These are phyloP conservation scores for Odiellus spinosus DNA, from an alignment of 2,888 invertebrate genomes.

Conservation along the genomic window DNA sequence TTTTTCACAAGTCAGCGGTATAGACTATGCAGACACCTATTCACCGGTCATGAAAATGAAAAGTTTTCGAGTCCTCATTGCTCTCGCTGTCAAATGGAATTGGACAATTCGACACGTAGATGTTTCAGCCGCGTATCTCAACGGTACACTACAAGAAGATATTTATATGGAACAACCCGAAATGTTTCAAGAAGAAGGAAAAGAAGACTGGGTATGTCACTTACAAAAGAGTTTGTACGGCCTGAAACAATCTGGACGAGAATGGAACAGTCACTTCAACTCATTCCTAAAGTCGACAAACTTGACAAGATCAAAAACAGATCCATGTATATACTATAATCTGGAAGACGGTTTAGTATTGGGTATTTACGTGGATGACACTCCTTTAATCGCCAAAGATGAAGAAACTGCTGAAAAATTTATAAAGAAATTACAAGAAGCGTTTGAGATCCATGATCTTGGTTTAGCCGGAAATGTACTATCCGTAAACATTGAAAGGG, in stretches of 20 bases:
- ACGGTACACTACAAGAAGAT: conserved; percentile 8
- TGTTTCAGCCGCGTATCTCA: conserved; percentile 9
- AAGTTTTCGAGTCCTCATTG: conserved; percentile 3
- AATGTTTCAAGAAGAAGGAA: neutral
- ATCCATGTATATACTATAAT: conserved; percentile 6
- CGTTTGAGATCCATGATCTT: conserved; percentile 1
- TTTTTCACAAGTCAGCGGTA: no score
- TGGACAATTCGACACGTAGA: conserved; percentile 12
- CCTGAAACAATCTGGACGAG: conserved; percentile 3
- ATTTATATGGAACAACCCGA: conserved; percentile 7
- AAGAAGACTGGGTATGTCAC: no score
- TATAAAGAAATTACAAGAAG: neutral
- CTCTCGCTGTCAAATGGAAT: no score
- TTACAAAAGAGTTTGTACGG: no score
- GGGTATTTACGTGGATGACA: conserved; percentile 6
- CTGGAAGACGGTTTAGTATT: neutral
- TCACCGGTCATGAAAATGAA: conserved; percentile 1
- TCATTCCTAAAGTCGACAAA: neutral
- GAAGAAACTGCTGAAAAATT: conserved; percentile 2
- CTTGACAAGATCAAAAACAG: conserved; percentile 1
- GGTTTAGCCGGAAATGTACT: conserved; percentile 1
- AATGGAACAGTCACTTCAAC: conserved; percentile 4
- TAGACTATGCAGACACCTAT: no score
- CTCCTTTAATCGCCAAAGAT: conserved; percentile 2
- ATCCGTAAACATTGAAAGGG: neutral